phyloP scores from a whole-genome alignment of 2,797 vertebrate genomes.

The Propithecus deckenii region DNA sequence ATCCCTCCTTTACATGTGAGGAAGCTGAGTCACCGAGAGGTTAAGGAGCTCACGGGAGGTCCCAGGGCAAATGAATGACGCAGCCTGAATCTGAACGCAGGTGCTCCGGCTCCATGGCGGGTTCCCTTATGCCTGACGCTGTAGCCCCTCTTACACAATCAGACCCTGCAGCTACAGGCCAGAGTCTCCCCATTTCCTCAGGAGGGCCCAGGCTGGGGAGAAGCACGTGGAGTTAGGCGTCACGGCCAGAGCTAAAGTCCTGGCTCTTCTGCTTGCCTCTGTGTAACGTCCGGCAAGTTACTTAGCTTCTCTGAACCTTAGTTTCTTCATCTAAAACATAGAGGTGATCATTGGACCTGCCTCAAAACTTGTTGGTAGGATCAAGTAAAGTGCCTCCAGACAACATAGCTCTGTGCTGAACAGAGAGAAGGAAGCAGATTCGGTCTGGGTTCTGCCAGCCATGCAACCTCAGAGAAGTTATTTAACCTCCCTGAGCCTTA shows the following conservation, averaged over 20 bases:
- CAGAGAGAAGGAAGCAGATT: background rate
- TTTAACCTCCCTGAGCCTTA: background rate
- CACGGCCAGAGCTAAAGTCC: background rate
- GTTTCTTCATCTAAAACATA: background rate
- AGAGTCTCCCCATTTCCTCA: background rate
- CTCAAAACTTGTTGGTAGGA: background rate
- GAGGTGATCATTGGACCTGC: background rate
- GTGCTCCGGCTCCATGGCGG: background rate
- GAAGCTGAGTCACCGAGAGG: background rate
- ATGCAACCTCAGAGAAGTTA: background rate
- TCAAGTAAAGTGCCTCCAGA: background rate
- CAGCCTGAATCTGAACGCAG: background rate
- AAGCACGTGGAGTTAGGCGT: background rate
- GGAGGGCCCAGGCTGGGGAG: background rate
- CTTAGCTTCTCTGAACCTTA: background rate
- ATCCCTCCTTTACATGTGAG: background rate
- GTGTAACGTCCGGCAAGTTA: background rate
- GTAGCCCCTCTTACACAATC: background rate
- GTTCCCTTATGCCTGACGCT: background rate
- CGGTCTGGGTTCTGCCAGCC: accelerated
- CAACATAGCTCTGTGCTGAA: background rate
- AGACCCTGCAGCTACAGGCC: background rate
- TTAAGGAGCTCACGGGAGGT: background rate
- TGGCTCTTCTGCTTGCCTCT: background rate
- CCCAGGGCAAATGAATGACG: background rate